Evolutionary conservation across 37 sponge, comb jelly and placozoan species (phyloP).

Genomic region (Halichondria panicea): DNA sequence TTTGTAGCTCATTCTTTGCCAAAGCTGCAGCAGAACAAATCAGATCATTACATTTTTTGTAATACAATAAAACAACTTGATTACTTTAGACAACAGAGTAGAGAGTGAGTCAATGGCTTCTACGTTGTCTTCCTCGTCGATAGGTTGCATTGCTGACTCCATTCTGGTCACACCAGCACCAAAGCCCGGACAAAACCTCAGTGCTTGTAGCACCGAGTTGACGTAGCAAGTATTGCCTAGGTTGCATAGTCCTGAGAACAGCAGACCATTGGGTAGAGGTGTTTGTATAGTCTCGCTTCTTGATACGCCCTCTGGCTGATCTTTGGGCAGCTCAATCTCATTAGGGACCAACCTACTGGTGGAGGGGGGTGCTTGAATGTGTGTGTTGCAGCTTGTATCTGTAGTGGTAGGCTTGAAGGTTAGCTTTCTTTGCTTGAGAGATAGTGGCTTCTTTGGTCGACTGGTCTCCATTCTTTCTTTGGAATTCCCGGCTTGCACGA

Average conservation of each 20-base stretch:
- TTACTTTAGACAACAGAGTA: neutral
- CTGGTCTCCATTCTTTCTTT: neutral
- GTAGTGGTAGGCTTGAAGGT: neutral
- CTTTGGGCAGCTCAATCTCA: neutral
- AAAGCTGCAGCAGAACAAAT: constrained; percentile 9
- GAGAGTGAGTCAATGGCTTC: neutral
- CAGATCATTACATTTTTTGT: too few species aligned
- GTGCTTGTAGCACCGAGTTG: constrained; percentile 68
- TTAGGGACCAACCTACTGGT: neutral
- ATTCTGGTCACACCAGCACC: neutral
- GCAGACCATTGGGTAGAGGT: neutral
- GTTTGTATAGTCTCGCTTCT: neutral
- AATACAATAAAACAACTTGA: neutral
- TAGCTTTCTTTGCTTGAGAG: constrained; percentile 21
- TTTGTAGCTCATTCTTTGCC: constrained; percentile 28
- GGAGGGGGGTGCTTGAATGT: neutral
- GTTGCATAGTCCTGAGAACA: constrained; percentile 58
- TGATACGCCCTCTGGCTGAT: too few species aligned
- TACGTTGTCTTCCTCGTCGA: neutral
- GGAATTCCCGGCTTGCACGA: neutral
- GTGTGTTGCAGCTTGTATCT: neutral
- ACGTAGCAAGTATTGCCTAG: constrained; percentile 78
- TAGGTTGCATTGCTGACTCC: neutral
- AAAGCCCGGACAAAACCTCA: constrained; percentile 68
- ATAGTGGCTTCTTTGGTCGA: neutral